Evolutionary conservation across 2,113 vertebrate genomes (phyloP), one percentile per base, ranked within the genome.

Genomic region (Calypte anna): DNA sequence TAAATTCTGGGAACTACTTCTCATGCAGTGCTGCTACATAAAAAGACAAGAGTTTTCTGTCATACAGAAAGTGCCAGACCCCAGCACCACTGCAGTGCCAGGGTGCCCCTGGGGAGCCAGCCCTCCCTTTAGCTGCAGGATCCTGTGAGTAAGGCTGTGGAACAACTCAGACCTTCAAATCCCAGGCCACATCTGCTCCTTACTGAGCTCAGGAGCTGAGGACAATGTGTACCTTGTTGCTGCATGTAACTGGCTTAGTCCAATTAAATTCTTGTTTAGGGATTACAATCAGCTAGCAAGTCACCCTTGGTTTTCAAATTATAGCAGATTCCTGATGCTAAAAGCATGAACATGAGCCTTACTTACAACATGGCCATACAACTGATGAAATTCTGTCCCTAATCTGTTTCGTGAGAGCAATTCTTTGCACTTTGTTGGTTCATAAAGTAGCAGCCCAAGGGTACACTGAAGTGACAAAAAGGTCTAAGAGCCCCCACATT

Each of bases 1-100:
- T 80, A 94, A 97, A 97, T 96, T 91, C 93, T 90, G 73, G 33
- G 78, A 97, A 85, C 93, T 96, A 75, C 95, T 96, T 94, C 86
- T 96, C 81, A 91, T 85, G 82, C 88, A 90, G 83, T 5, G 24
- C 93, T 94, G 96, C 61, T 94, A 11, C 59, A 72, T 31, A 87
- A 70, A 51, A 90, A 82, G 62, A 86, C 14, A 2, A 86, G 73
- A 51, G 57, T 88, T 63, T 92, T 92, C 96, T 82, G 67, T 88
- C 90, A 75, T 40, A 69, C 75, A 58, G 55, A 48, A 51, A 63
- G 51, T 58, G 75, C 81, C 90, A 96, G 95, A 89, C 88, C 88
- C 17, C 69, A 89, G 17, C 77, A 83, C 57, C 40, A 46, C 69
- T 55, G 55, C 72, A 88, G 48, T 17, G 46, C 61, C 62, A 78